Conservation (phyloP, 2,797 vertebrate genomes). For the Oreortyx pictus region DNA sequence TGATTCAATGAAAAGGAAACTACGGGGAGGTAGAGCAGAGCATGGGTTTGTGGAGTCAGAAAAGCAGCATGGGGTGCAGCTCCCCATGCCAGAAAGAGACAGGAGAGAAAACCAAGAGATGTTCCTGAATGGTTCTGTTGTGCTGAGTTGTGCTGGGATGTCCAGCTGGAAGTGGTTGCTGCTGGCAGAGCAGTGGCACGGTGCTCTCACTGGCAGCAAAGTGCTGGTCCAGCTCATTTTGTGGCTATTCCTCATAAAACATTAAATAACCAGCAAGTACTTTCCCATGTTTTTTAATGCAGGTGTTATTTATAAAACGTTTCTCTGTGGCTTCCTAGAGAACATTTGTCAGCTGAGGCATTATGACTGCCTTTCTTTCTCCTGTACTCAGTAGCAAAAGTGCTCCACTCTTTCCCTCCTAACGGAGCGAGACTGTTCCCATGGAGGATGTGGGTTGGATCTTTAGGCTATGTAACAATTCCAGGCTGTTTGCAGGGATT, state of each 20-base stretch:
- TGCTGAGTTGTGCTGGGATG: not conserved
- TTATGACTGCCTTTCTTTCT: not conserved
- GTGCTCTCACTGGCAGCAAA: fast-evolving
- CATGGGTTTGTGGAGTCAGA: not conserved
- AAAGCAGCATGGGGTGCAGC: not conserved
- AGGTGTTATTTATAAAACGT: slow-evolving; percentile 1
- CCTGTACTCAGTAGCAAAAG: not conserved
- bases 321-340: slow-evolving; percentile 1
- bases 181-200: not conserved
- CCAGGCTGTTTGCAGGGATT: not conserved
- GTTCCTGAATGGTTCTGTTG: not conserved
- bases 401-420: not conserved
- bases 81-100: not conserved
- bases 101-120: not conserved
- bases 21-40: not conserved
- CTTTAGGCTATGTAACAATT: not conserved
- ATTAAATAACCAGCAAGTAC: not conserved
- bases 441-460: not conserved
- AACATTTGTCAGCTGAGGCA: not conserved
- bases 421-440: not conserved
- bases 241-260: not conserved
- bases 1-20: not conserved
- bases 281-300: not conserved
- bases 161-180: fast-evolving
- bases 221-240: not conserved